Conservation (phyloP, 2,113 vertebrate genomes). For the Malaclemys terrapin region DNA sequence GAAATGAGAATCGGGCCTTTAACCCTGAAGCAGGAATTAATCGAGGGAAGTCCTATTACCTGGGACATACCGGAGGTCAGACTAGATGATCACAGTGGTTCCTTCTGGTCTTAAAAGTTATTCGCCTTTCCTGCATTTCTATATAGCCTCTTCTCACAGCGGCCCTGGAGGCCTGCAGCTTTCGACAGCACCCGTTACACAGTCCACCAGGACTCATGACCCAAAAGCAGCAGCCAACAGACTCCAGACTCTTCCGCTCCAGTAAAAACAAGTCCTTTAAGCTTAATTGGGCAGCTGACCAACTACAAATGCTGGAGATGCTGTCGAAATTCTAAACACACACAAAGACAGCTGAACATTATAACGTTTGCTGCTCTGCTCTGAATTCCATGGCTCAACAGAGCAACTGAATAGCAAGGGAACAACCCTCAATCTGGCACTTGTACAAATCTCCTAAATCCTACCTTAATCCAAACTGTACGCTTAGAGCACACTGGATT, state of each 20-base stretch:
- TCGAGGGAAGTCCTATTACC: not conserved
- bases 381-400: not conserved
- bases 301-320: not conserved
- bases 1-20: not conserved
- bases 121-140: not conserved
- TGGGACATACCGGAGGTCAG: not conserved
- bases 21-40: not conserved
- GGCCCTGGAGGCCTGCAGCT: not conserved
- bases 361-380: not conserved
- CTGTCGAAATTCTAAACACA: accelerated
- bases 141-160: not conserved
- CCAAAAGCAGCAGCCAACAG: not conserved
- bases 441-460: slow-evolving; percentile 13
- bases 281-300: not conserved
- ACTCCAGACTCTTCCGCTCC: not conserved
- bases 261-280: not conserved
- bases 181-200: not conserved
- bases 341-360: not conserved
- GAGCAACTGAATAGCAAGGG: not conserved
- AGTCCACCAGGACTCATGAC: not conserved
- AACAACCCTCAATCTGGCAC: not conserved
- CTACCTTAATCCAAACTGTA: not conserved
- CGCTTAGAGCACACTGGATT: not conserved
- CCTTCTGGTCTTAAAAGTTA: not conserved
- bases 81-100: not conserved